A percentile compares a stretch with the other conserved stretches of the same genome.
Evolutionary conservation across 2,888 invertebrate genomes (phyloP).

Genomic region (Athetis lepigone): DNA sequence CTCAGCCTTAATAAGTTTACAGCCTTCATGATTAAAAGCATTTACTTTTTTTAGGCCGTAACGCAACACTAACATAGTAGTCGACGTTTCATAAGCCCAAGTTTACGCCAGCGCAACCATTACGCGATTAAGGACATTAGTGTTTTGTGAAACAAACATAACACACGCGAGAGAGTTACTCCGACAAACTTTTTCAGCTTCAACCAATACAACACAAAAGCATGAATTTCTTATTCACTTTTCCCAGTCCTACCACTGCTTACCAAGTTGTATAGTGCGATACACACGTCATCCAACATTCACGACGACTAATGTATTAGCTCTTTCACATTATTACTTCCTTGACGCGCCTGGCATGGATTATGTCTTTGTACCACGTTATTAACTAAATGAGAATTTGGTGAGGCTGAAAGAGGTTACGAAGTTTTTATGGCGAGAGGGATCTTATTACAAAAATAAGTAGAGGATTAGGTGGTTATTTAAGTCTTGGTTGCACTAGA

Average conservation of each 20-base stretch:
- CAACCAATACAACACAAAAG: background rate
- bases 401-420: conserved; percentile 25
- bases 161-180: background rate
- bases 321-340: conserved; percentile 57
- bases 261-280: conserved; percentile 6
- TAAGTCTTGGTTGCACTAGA: too few relatives aligned
- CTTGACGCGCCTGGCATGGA: conserved; percentile 43
- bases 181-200: background rate
- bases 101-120: too few relatives aligned
- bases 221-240: conserved; percentile 15
- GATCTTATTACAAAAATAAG: background rate
- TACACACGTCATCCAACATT: conserved; percentile 19
- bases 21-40: too few relatives aligned
- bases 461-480: background rate
- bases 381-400: conserved; percentile 55
- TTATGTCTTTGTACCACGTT: conserved; percentile 50
- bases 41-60: too few relatives aligned
- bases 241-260: background rate
- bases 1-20: too few relatives aligned
- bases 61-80: too few relatives aligned
- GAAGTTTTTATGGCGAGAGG: conserved; percentile 1
- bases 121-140: too few relatives aligned
- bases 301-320: conserved; percentile 61
- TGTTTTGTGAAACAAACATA: background rate
- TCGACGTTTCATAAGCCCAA: too few relatives aligned